Base-by-base conservation (phyloP, 2,113 vertebrate species). In the Myotis lucifugus region DNA sequence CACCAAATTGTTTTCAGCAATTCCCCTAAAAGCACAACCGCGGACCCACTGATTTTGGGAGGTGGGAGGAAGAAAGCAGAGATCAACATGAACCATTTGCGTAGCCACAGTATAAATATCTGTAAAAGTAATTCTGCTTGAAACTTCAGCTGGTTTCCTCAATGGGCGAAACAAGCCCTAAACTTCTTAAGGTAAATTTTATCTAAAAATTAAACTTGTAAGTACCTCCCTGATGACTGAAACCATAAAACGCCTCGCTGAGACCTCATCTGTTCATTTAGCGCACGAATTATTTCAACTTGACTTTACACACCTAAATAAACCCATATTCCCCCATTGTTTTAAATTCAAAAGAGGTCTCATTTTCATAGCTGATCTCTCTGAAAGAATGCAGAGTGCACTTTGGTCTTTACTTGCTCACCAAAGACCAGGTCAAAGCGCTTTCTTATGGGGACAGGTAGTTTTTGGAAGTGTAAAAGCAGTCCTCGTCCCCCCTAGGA, bases 371-470 rank as follows among this genome's bases (percentile, higher is more conserved):
- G 66, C 77, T 82, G n/a, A 46, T 29, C 70, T 93, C 89, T 81
- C 76, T 48, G 70, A 90, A 93, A 88, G 79, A 85, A 93, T 70
- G 76, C 48, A 50, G 79, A 90, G 40, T 56, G 52, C 78, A 50
- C 74, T 76, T 77, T 85, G 81, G 48, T 27, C 66, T 42, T 77
- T 23, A 34, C n/a, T 76, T 15, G 69, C 42, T 54, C 61, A 48
- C 40, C 73, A 86, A 66, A 90, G 78, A 50, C 82, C 88, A 91
- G 85, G 85, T 74, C 76, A 82, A 50, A 93, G 42, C 40, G 88
- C 88, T 93, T 91, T 94, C 85, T 93, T 73, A 94, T 23, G 84
- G 32, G 86, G 54, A 91, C 93, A 94, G 88, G 50, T 90, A 87
- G 77, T 42, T 95, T 91, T 89, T 70, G 77, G 69, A 93, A 88